phyloP scores from a whole-genome alignment of 2,888 invertebrate genomes.

The Sphaerophoria rueppellii region DNA sequence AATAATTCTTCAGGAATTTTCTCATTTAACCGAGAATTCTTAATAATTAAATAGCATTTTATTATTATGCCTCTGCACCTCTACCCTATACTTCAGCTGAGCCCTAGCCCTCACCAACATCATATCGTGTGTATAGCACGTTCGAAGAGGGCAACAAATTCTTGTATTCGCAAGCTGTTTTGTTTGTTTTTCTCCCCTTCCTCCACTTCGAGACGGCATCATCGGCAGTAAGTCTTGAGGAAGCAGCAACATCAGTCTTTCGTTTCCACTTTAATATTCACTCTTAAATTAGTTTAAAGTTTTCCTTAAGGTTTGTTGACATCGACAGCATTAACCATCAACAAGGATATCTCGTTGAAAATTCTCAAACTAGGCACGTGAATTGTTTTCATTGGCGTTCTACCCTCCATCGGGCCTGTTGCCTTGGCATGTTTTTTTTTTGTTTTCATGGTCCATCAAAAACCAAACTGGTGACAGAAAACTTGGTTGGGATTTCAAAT shows the following conservation, averaged over 20 bases:
- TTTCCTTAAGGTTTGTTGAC: conserved; percentile 1
- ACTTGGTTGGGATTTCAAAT: conserved; percentile 58
- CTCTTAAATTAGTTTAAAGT: conserved; percentile 34
- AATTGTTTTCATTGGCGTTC: conserved; percentile 53
- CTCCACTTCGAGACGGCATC: background rate
- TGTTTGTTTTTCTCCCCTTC: conserved; percentile 2
- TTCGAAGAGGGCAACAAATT: background rate
- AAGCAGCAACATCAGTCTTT: conserved; percentile 51
- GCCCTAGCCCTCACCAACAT: background rate
- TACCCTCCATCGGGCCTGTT: background rate
- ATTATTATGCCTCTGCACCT: conserved; percentile 23
- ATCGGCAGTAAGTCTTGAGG: conserved; percentile 26
- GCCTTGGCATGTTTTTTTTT: background rate
- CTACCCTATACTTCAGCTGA: background rate
- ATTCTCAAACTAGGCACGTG: conserved; percentile 40
- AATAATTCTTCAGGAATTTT: conserved; percentile 30
- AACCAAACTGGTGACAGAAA: conserved; percentile 59
- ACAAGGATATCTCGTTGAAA: conserved; percentile 12
- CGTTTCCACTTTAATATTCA: conserved; percentile 42
- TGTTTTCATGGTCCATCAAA: conserved; percentile 13
- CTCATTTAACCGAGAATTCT: conserved; percentile 39
- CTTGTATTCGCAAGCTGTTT: conserved; percentile 10
- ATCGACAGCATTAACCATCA: conserved; percentile 10
- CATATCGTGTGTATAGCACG: background rate
- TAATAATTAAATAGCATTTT: conserved; percentile 50